phyloP scores from a whole-genome alignment of 1,140 invertebrate genomes.

The Solenopsis invicta region DNA sequence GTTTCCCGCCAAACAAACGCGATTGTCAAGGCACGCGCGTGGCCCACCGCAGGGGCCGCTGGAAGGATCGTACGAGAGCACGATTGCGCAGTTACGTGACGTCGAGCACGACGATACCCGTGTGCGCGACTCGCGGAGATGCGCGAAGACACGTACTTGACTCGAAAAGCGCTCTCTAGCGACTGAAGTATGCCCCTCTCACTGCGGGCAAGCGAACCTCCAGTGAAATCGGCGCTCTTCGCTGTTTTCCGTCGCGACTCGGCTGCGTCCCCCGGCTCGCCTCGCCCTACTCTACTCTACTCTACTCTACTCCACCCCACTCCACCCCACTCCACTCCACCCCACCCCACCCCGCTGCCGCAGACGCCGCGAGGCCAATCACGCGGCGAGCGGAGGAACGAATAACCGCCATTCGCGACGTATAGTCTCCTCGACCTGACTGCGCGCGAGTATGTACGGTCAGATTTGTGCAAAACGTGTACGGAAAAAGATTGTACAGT shows the following conservation, averaged over 20 bases:
- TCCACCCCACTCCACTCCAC: too few relatives aligned
- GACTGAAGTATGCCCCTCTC: constrained; percentile 77
- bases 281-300: too few relatives aligned
- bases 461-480: constrained; percentile 10
- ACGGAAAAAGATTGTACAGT: constrained; percentile 67
- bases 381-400: constrained; percentile 58
- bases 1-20: constrained; percentile 76
- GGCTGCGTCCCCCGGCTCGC: constrained; percentile 53
- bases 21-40: constrained; percentile 75
- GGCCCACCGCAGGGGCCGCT: constrained; percentile 56
- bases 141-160: constrained; percentile 74
- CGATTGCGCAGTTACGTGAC: constrained; percentile 80
- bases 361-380: constrained; percentile 28
- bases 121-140: constrained; percentile 46
- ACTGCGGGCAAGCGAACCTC: constrained; percentile 68
- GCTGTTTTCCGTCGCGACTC: constrained; percentile 48
- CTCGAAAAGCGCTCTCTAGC: constrained; percentile 83
- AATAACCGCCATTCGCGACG: constrained; percentile 77
- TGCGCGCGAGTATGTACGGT: constrained; percentile 37
- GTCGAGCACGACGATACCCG: constrained; percentile 42
- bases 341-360: too few relatives aligned
- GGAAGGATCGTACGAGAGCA: constrained; percentile 68
- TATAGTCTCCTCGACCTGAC: constrained; percentile 77
- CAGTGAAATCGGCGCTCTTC: constrained; percentile 42
- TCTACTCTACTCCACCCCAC: too few relatives aligned